Conservation (phyloP, 1,140 invertebrate species). For the Drosophila repletoides region DNA sequence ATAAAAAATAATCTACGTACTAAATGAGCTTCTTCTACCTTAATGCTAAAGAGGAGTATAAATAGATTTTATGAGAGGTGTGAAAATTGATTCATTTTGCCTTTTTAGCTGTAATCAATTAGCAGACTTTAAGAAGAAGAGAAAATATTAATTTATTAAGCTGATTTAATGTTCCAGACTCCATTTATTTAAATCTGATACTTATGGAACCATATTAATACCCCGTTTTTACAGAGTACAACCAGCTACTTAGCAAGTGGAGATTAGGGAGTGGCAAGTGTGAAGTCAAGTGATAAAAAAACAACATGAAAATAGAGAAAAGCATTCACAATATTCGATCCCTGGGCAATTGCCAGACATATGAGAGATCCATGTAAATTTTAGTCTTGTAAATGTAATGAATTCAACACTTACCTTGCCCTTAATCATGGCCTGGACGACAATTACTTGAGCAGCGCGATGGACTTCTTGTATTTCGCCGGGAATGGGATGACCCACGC, state of each 20-base stretch:
- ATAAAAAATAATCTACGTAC: too few relatives aligned
- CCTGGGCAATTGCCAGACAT: slow-evolving; percentile 16
- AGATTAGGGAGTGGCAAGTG: slow-evolving; percentile 30
- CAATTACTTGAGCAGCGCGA: slow-evolving; percentile 92
- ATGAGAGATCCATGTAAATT: slow-evolving; percentile 42
- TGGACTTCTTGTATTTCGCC: slow-evolving; percentile 94
- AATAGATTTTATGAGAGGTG: too few relatives aligned
- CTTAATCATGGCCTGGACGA: slow-evolving; percentile 92
- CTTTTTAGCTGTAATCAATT: too few relatives aligned
- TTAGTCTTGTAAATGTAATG: slow-evolving; percentile 9
- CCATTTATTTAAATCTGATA: too few relatives aligned
- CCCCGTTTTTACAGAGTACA: too few relatives aligned
- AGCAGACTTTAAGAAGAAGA: too few relatives aligned
- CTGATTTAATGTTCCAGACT: too few relatives aligned
- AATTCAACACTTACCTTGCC: slow-evolving; percentile 88
- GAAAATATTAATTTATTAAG: too few relatives aligned
- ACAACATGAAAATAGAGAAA: slow-evolving; percentile 69
- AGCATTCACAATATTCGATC: slow-evolving; percentile 39
- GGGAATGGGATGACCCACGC: slow-evolving; percentile 93
- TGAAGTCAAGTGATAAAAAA: slow-evolving; percentile 48
- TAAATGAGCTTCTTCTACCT: too few relatives aligned
- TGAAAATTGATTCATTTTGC: too few relatives aligned
- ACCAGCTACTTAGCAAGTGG: not conserved
- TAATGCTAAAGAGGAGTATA: too few relatives aligned
- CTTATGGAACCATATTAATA: too few relatives aligned